Base-by-base conservation (phyloP, 30 jellyfish, hydroid and myxozoan species). In the Hydractinia echinata region DNA sequence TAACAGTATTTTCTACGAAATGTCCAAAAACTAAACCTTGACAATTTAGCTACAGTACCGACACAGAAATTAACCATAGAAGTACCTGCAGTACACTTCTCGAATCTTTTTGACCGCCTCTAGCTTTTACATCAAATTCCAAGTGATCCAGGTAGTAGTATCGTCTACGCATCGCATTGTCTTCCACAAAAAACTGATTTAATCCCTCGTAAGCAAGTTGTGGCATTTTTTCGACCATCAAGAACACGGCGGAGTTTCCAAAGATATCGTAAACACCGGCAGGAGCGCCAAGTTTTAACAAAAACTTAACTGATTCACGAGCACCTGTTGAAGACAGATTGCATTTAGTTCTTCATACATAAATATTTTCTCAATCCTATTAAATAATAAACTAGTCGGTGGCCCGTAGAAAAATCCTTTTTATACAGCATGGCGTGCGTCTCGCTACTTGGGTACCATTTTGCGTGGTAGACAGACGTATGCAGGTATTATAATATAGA, bases 191-290 rank as follows among this genome's bases (percentile, higher is more conserved):
- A 55, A 86, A 86, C 71, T 92, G 96, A 53, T 82, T 79, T 39
- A 92, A 78, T 6, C 95, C 98, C 21, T 82, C 96, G 60, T 71
- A 77, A 1, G 98, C 96, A 60, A 79, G 78, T 5, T 80, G 39
- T 48, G 98, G 98, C 95, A 92, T 83, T 61, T 92, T 92, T 79
- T 86, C 96, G 4, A 92, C 95, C 98, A 92, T 92, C 52, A 79
- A 68, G 6, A 89, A 89, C 85, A 92, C 55, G 16, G 95, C 95
- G 6, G 93, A 79, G 55, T 82, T 92, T 30, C 98, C 98, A 19
- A 70, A 62, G 54, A 50, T 66, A 78, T 92, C 98, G 55, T 81
- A 73, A 14, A 84, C 89, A 1, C 95, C 95, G 8, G 90, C 89
- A 4, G 98, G 93, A 14, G 96, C 92, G 7, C 95, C 98, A 49